Evolutionary conservation across 37 sponge, comb jelly and placozoan genomes (phyloP).

Genomic region (Halichondria panicea): DNA sequence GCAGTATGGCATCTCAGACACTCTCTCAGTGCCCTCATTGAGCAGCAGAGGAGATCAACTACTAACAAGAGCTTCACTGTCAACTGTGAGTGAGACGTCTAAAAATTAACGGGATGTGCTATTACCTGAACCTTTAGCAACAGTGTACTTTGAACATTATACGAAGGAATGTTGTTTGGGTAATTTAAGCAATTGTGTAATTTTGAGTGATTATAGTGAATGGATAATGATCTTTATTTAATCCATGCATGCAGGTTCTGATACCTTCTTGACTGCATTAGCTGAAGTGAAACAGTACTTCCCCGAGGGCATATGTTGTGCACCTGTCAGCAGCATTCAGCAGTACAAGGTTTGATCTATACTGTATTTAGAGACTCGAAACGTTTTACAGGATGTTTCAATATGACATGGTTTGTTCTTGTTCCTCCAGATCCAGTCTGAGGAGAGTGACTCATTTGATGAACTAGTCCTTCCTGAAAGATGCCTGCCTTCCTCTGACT

Average conservation of each 20-base stretch:
- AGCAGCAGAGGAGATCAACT: neutral
- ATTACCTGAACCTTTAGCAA: too few relatives aligned
- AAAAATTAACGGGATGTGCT: too few relatives aligned
- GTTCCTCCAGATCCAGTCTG: neutral
- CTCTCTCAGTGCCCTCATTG: conserved; percentile 33
- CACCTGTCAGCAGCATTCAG: neutral
- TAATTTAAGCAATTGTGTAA: neutral
- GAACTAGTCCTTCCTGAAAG: neutral
- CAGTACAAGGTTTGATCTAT: conserved; percentile 13
- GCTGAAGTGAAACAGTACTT: conserved; percentile 44
- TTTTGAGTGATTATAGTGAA: neutral
- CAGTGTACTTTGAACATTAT: neutral
- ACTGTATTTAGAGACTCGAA: neutral
- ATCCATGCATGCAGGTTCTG: conserved; percentile 28
- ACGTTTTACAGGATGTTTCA: neutral
- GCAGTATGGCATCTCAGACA: conserved; percentile 64
- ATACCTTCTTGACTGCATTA: conserved; percentile 24
- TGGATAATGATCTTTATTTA: neutral
- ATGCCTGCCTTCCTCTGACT: neutral
- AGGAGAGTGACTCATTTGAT: neutral
- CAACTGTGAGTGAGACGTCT: conserved; percentile 10
- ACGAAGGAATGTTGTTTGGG: neutral
- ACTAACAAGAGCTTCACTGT: neutral
- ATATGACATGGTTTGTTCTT: too few relatives aligned
- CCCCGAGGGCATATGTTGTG: conserved; percentile 43